A percentile compares a stretch with the other conserved stretches of the same genome.
phyloP scores from a whole-genome alignment of 1,140 invertebrate genomes.

The Meteorus sp. region DNA sequence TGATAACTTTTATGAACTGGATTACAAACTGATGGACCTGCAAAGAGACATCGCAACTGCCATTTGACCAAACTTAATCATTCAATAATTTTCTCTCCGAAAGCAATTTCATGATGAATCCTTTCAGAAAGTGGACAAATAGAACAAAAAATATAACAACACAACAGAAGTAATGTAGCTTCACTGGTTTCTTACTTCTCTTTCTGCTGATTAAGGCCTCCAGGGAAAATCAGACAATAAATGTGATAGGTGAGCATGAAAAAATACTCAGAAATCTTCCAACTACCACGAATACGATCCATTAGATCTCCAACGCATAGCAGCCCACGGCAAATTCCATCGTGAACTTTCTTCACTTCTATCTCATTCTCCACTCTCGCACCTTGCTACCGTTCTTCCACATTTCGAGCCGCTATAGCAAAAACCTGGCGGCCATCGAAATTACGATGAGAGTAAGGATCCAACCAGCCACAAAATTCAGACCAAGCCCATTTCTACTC shows the following conservation, averaged over 20 bases:
- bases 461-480: slow-evolving; percentile 8
- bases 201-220: slow-evolving; percentile 32
- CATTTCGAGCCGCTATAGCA: neutral
- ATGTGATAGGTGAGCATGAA: slow-evolving; percentile 26
- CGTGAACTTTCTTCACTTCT: slow-evolving; percentile 43
- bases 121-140: too few species aligned
- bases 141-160: neutral
- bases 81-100: too few species aligned
- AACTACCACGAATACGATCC: slow-evolving; percentile 50
- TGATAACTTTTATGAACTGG: neutral
- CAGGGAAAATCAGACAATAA: slow-evolving; percentile 43
- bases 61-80: too few species aligned
- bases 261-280: neutral
- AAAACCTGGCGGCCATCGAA: neutral
- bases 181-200: slow-evolving; percentile 19
- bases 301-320: slow-evolving; percentile 51
- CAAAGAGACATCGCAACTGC: too few species aligned
- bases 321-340: slow-evolving; percentile 45
- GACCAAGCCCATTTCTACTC: slow-evolving; percentile 5
- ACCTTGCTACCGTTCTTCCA: slow-evolving; percentile 17
- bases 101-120: too few species aligned
- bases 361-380: slow-evolving; percentile 40
- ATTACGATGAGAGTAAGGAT: neutral
- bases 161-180: neutral
- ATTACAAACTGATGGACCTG: neutral